Evolutionary conservation across 1,140 invertebrate species (phyloP).

Genomic region (Megalonaias nervosa): DNA sequence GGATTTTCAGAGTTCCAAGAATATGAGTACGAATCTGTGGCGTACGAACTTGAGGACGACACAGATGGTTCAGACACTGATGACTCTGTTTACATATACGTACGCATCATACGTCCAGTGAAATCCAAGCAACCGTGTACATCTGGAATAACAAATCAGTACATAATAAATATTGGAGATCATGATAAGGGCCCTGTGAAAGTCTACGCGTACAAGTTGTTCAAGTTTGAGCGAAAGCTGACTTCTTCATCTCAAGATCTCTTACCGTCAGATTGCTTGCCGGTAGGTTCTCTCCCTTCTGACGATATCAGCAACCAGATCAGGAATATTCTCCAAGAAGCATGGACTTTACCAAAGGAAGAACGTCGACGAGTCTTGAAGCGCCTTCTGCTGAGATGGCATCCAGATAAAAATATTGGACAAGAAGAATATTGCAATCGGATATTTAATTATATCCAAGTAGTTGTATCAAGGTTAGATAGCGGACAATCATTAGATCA

Average conservation of each 20-base stretch:
- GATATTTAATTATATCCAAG: conserved; percentile 43
- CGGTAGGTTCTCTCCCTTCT: conserved; percentile 1
- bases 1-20: conserved; percentile 25
- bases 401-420: conserved; percentile 59
- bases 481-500: not conserved
- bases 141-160: conserved; percentile 4
- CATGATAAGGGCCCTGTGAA: not conserved
- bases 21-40: conserved; percentile 48
- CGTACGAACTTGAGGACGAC: conserved; percentile 50
- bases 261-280: not conserved
- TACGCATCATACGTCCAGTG: conserved; percentile 27
- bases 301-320: conserved; percentile 34
- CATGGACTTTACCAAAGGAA: conserved; percentile 40
- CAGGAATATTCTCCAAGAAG: conserved; percentile 36
- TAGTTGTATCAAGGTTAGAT: conserved; percentile 17
- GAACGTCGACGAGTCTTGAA: conserved; percentile 56
- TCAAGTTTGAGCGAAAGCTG: conserved; percentile 44
- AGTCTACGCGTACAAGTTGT: conserved; percentile 38
- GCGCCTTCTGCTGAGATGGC: conserved; percentile 58
- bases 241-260: not conserved
- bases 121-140: conserved; percentile 1
- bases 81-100: conserved; percentile 1
- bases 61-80: not conserved
- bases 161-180: conserved; percentile 45
- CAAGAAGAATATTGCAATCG: conserved; percentile 43